phyloP scores from a whole-genome alignment of 2,113 vertebrate species.

The Colossoma macropomum region DNA sequence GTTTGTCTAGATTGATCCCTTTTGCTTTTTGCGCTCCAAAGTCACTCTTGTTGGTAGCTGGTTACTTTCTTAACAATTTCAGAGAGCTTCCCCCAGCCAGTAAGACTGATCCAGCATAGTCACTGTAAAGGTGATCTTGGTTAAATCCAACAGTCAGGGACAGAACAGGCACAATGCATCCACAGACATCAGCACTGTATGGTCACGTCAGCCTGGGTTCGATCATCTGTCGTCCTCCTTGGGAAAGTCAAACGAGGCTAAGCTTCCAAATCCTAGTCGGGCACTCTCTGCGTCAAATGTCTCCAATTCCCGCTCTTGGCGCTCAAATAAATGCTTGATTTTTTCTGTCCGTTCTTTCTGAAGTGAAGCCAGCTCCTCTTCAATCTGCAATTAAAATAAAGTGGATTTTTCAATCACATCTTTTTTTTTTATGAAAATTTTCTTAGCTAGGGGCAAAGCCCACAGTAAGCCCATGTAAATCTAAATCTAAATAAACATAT shows the following conservation, averaged over 20 bases:
- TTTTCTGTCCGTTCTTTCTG: slow-evolving; percentile 98
- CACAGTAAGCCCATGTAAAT: no score
- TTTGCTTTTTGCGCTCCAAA: slow-evolving; percentile 76
- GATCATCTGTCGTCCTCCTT: slow-evolving; percentile 98
- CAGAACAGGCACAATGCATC: slow-evolving; percentile 88
- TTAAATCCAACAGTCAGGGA: slow-evolving; percentile 85
- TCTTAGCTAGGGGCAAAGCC: no score
- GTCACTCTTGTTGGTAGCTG: slow-evolving; percentile 68
- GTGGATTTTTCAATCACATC: not conserved
- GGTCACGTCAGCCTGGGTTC: slow-evolving; percentile 65
- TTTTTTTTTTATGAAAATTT: no score
- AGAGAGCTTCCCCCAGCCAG: slow-evolving; percentile 76
- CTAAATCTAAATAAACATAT: not conserved
- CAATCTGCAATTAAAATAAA: slow-evolving; percentile 81
- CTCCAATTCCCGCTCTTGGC: slow-evolving; percentile 94
- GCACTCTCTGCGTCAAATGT: slow-evolving; percentile 95
- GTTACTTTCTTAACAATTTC: slow-evolving; percentile 71
- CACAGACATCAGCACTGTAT: slow-evolving; percentile 85
- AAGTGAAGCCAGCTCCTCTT: slow-evolving; percentile 96
- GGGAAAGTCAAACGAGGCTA: slow-evolving; percentile 92
- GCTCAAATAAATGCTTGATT: slow-evolving; percentile 94
- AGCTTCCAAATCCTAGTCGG: slow-evolving; percentile 93
- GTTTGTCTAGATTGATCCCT: slow-evolving; percentile 81
- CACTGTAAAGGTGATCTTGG: slow-evolving; percentile 72
- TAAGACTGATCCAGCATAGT: slow-evolving; percentile 82